A percentile compares a stretch with the other conserved stretches of the same genome.
These are phyloP conservation scores for Sebastes vulpes DNA, from an alignment of 2,797 vertebrate genomes.

Conservation along the genomic window DNA sequence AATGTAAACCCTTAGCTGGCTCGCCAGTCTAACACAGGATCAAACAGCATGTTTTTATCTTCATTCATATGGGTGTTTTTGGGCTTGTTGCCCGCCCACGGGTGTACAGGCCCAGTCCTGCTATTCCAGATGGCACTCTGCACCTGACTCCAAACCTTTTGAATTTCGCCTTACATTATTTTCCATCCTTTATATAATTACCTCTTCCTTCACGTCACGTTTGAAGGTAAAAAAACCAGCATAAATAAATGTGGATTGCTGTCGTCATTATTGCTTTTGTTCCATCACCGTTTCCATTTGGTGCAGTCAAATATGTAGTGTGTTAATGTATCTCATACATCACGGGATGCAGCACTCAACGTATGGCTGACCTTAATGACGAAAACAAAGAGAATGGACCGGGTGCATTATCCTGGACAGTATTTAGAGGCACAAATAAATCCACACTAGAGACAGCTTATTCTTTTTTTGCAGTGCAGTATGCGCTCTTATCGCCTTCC, in stretches of 20 bases:
- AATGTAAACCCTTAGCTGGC: not conserved
- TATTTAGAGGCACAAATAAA: slow-evolving; percentile 34
- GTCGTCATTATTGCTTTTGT: slow-evolving; percentile 19
- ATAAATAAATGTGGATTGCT: slow-evolving; percentile 23
- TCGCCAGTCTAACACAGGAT: slow-evolving; percentile 25
- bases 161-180: slow-evolving; percentile 21
- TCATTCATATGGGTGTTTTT: slow-evolving; percentile 54
- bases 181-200: not conserved
- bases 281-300: slow-evolving; percentile 29
- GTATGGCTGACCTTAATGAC: slow-evolving; percentile 38
- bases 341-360: slow-evolving; percentile 46
- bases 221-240: slow-evolving; percentile 2
- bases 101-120: slow-evolving; percentile 32
- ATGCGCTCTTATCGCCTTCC: slow-evolving; percentile 12
- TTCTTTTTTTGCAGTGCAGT: slow-evolving; percentile 2
- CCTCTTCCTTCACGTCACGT: not conserved
- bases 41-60: slow-evolving; percentile 61
- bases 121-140: slow-evolving; percentile 55
- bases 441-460: slow-evolving; percentile 9
- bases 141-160: slow-evolving; percentile 46
- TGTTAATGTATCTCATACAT: slow-evolving; percentile 58
- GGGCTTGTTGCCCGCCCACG: slow-evolving; percentile 47
- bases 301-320: slow-evolving; percentile 28
- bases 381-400: slow-evolving; percentile 38
- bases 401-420: slow-evolving; percentile 33